phyloP scores from a whole-genome alignment of 1,140 invertebrate genomes.

The Anoplolepis gracilipes region DNA sequence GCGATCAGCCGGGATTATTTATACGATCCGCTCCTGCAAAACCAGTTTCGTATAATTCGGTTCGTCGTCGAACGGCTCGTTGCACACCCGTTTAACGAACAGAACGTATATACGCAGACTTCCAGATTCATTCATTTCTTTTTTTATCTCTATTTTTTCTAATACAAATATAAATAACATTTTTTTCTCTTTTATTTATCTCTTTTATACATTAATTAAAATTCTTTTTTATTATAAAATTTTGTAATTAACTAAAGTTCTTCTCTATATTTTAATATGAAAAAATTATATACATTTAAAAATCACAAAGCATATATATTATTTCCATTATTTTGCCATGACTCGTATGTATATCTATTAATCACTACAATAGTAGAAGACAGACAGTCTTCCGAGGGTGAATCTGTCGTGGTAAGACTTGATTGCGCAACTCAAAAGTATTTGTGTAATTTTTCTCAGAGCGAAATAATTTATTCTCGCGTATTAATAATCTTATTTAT shows the following conservation, averaged over 20 bases:
- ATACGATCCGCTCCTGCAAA: slow-evolving; percentile 47
- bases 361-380: not conserved
- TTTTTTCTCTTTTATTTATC: too few species aligned
- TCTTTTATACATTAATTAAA: too few species aligned
- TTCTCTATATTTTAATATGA: too few species aligned
- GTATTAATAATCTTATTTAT: slow-evolving; percentile 2
- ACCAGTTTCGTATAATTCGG: slow-evolving; percentile 69
- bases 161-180: too few species aligned
- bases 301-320: too few species aligned
- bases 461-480: slow-evolving; percentile 17
- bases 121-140: not conserved
- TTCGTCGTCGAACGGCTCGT: slow-evolving; percentile 45
- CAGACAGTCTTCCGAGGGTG: not conserved
- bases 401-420: not conserved
- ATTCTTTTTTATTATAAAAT: too few species aligned
- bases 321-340: not conserved
- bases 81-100: not conserved
- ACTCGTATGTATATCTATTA: not conserved
- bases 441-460: slow-evolving; percentile 19
- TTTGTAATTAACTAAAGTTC: too few species aligned
- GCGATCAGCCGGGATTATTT: slow-evolving; percentile 51
- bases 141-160: too few species aligned
- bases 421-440: not conserved
- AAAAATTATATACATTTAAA: too few species aligned
- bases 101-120: not conserved